Evolutionary conservation across 2,888 invertebrate species (phyloP), one percentile per base, ranked within the genome.

Genomic region (Steromphala cineraria): DNA sequence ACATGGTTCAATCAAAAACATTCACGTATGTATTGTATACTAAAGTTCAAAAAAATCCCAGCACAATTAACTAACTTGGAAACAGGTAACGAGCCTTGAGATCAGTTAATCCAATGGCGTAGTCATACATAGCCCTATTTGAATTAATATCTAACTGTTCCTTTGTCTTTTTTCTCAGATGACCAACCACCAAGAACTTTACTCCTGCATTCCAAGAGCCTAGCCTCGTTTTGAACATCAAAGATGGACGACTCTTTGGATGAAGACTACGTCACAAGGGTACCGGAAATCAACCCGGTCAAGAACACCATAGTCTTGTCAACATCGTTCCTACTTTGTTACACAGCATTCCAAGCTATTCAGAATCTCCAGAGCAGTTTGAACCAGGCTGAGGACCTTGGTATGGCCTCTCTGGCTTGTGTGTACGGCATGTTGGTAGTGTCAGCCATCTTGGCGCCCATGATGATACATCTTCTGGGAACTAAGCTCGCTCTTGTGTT

Each of bases 321-420:
- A 0, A 56, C 84, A 0, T 84, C 88, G 8, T 90, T 90, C 82
- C 87, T 87, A 46, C 84, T 88, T 3, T 83, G 89, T 2, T 89
- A 89, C 62, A 90, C 90, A 0, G 89, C 90, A 4, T 90, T 90
- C 75, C 80, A 88, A 2, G 89, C 90, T 0, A 83, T 90, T 17
- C 90, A 90, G 79, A 90, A 89, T 67, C 83, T 91, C n/a, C 90
- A 90, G 83, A 90, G 89, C 62, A 88, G 89, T 56, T 76, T 90
- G 36, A 88, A 91, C 81, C 85, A 87, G 53, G 85, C 85, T 75
- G 84, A 81, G 7, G 90, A 88, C 17, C 85, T 88, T n/a, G 89
- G 89, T 15, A 83, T 90, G 24, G 85, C 86, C n/a, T 88, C 91
- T 1, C 83, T 91, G 19, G 87, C 89, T 21, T 87, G 86, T 78